Base-by-base conservation (phyloP, 2,113 vertebrate genomes). In the Indri indri region DNA sequence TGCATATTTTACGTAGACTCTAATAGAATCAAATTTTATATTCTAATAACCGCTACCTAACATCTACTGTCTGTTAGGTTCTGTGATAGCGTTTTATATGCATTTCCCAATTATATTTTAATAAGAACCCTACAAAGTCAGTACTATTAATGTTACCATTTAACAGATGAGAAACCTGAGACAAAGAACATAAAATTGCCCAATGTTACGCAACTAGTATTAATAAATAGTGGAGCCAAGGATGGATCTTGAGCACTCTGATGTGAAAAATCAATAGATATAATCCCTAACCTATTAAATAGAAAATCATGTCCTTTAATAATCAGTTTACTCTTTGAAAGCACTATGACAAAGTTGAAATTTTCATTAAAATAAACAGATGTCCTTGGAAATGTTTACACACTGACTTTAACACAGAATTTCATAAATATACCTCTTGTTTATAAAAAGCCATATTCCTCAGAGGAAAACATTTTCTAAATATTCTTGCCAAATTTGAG, bases 41-140 rank as follows among this genome's bases (percentile, higher is more conserved):
- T 2, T 8, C 73, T 54, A 74, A 54, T 42, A 90, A 73, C 27
- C 90, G 9, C n/a, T 47, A 91, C 18, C 17, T 54, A 57, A 76
- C 9, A 47, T 79, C 25, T 76, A 40, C 22, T 54, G 1, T 80
- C 18, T 83, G 25, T 0, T 5, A 74, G 37, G 5, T 10, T 18
- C 32, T 11, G 6, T 23, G 5, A 34, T 25, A 63, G 22, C 7
- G 57, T 42, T 71, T 66, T 23, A 3, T 45, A 71, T 52, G 1
- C 32, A 94, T 40, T 91, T 76, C 37, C 66, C 77, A 68, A 88
- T 23, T 92, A 83, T 84, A 32, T 77, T 91, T 81, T 71, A 92
- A 80, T 5, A 65, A 73, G 10, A 0, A 81, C 18, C 8, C 34
- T 74, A n/a, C 8, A 74, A 63, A 77, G 42, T 73, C 30, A n/a